A percentile compares a stretch with the other conserved stretches of the same genome.
phyloP scores from a whole-genome alignment of 2,888 invertebrate genomes.

The Barypeithes pellucidus region DNA sequence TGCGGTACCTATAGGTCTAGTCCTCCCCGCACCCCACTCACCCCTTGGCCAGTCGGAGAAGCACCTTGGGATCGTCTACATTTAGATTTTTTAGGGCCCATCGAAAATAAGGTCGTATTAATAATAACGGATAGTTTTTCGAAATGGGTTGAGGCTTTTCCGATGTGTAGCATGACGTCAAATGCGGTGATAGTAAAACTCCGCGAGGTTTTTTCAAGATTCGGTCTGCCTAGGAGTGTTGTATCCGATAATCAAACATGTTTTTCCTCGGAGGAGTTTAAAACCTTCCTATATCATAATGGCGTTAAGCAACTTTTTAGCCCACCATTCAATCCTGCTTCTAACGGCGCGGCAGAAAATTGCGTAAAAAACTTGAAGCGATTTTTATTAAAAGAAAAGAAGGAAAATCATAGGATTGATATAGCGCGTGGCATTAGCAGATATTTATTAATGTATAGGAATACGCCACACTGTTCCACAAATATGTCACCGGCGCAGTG shows the following conservation, averaged over 20 bases:
- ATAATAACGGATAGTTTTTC: slow-evolving; percentile 52
- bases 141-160: slow-evolving; percentile 57
- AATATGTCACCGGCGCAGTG: not conserved
- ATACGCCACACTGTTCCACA: not conserved
- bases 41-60: slow-evolving; percentile 5
- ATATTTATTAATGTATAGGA: not conserved
- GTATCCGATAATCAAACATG: slow-evolving; percentile 57
- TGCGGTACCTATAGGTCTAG: slow-evolving; percentile 20
- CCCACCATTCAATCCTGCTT: slow-evolving; percentile 56
- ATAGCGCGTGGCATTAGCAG: not conserved
- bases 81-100: slow-evolving; percentile 15
- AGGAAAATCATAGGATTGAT: not conserved
- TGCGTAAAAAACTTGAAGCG: slow-evolving; percentile 57
- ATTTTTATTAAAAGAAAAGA: not conserved
- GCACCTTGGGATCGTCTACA: slow-evolving; percentile 33
- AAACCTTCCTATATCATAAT: slow-evolving; percentile 55
- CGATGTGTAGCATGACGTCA: slow-evolving; percentile 54
- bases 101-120: slow-evolving; percentile 39
- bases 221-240: slow-evolving; percentile 55
- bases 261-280: slow-evolving; percentile 54
- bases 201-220: slow-evolving; percentile 51
- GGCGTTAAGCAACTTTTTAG: slow-evolving; percentile 56
- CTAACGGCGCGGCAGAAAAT: slow-evolving; percentile 56
- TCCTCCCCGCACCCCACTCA: too few species aligned
- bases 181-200: slow-evolving; percentile 31